Evolutionary conservation across 2,113 vertebrate genomes (phyloP), one percentile per base, ranked within the genome.

Genomic region (Anolis carolinensis): DNA sequence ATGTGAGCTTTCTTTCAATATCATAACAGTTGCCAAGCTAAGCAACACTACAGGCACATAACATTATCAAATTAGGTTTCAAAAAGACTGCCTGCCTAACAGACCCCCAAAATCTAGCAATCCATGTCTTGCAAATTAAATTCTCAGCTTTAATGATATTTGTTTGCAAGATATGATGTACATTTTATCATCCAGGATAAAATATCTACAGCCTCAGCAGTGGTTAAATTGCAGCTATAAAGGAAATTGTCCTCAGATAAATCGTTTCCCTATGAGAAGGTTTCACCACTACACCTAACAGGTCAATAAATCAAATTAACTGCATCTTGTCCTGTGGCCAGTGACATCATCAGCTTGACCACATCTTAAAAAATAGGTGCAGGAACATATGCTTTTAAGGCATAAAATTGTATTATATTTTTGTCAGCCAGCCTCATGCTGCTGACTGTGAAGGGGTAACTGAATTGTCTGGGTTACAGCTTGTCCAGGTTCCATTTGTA

Each of bases 291-390:
- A 94, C 93, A 96, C 95, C 96, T 96, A 94, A 95, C 93, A 92
- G 93, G 92, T 95, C 95, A 96, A 96, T 97, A 96, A 96, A 96
- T 97, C 96, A 97, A 95, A 96, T 95, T 96, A 96, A 97, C 95
- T 96, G 95, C 95, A 96, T 95, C 95, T 96, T 96, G 93, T 96
- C 96, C 95, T 96, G 95, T 95, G 93, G 94, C 92, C 95, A 95
- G 90, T 97, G 95, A 96, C 96, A 96, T 96, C 96, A 97, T 94
- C 92, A 87, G 95, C 92, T 96, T 96, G 95, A 96, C 95, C 94
- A 96, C 93, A 95, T 96, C 95, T 96, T 92, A 91, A 91, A 89
- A 94, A 93, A 86, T 62, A 50, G 94, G 94, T 95, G 89, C 92
- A 95, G 91, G 95, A 96, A 94, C 94, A 96, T 94, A 96, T 81